Evolutionary conservation across 2,888 invertebrate genomes (phyloP), one percentile per base, ranked within the genome.

Genomic region (Xylota sylvarum): DNA sequence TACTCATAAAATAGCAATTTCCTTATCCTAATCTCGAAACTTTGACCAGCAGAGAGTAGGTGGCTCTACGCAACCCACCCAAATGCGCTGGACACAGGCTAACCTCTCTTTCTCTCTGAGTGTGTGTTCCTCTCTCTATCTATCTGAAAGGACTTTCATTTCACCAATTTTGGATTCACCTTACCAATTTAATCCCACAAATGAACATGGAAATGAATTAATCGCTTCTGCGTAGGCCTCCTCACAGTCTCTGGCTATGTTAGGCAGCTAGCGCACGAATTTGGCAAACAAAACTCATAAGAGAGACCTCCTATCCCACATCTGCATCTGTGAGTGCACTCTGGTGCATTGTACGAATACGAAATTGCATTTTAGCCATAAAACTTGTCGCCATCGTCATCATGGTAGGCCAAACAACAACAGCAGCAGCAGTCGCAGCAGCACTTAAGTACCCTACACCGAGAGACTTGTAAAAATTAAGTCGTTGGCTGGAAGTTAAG

Each of bases 171-270:
- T 46, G 80, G 80, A 64, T 80, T 30, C 52, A 80, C 74, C 80
- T 74, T 48, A 70, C 74, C 84, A 84, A 84, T 80, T 80, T 69
- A 70, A 80, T 74, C 69, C 80, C 80, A 84, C 80, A 80, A 80
- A 80, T 84, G 79, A 84, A 84, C 67, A 79, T 84, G 84, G 62
- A 84, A 79, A 74, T 74, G 84, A 84, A 74, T 84, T 80, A 84
- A 80, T 80, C 64, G 74, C 74, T 69, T 46, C 69, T 84, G 80
- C 69, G 80, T 84, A 74, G 80, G 84, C 84, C 64, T 65, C 58
- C 77, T 52, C 32, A 23, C 64, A 48, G 70, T 65, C 65, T 74
- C 65, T 74, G 30, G 17, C 77, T 64, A 62, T 77, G 56, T 83
- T 58, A 52, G 82, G 70, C 65, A 72, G 30, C 60, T 60, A 37